Evolutionary conservation across 2,888 invertebrate genomes (phyloP).

Genomic region (Platypus cylindrus): DNA sequence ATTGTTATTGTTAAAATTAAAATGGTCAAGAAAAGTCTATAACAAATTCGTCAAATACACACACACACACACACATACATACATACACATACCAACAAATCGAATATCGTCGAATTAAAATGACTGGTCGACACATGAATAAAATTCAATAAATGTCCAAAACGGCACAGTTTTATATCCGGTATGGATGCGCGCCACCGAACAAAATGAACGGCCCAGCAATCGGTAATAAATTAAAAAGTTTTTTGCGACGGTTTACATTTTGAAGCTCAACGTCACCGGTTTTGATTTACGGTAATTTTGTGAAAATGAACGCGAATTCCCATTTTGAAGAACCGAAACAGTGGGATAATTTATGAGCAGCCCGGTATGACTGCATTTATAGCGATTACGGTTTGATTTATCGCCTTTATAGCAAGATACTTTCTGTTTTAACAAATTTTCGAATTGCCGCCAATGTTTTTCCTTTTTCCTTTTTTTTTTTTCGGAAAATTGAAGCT

Average conservation of each 20-base stretch:
- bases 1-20: no score
- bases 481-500: no score
- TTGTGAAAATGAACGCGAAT: slow-evolving; percentile 35
- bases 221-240: slow-evolving; percentile 29
- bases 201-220: slow-evolving; percentile 27
- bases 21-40: no score
- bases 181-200: slow-evolving; percentile 14
- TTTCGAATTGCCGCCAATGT: slow-evolving; percentile 23
- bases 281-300: slow-evolving; percentile 36
- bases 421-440: slow-evolving; percentile 25
- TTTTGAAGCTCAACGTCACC: slow-evolving; percentile 34
- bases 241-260: slow-evolving; percentile 27
- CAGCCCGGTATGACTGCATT: slow-evolving; percentile 26
- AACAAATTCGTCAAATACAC: no score
- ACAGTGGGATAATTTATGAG: slow-evolving; percentile 33
- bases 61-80: no score
- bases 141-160: slow-evolving; percentile 16
- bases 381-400: slow-evolving; percentile 28
- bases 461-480: no score
- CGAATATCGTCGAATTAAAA: no score
- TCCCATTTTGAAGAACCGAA: slow-evolving; percentile 35
- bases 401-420: slow-evolving; percentile 25
- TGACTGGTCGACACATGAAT: slow-evolving; percentile 14
- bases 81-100: no score
- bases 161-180: slow-evolving; percentile 15